Evolutionary conservation across 2,888 invertebrate genomes (phyloP), one percentile per base, ranked within the genome.

Genomic region (Macaria notata): DNA sequence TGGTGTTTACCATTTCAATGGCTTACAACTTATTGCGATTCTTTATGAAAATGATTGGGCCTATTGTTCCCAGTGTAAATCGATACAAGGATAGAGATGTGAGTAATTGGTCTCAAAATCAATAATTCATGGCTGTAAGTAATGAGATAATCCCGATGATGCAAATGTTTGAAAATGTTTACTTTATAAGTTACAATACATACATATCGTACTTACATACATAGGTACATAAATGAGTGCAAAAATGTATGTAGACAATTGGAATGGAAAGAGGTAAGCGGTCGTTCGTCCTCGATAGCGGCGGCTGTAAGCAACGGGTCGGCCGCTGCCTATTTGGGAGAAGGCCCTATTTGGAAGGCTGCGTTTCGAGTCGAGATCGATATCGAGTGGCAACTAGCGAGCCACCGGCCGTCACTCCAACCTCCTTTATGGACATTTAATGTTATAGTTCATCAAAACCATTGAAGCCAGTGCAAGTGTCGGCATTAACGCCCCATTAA

Each of bases 301-400:
- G 38, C 43, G 57, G 71, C 72, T 71, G 69, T 72, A 60, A 65
- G 57, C 73, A 73, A 72, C 75, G 71, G 73, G 72, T 65, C 68
- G 75, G 71, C 73, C 79, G 77, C 75, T 85, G 81, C 91, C 91
- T 88, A 90, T 90, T 90, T 90, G 76, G 89, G 88, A 83, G 73
- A 75, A 67, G 74, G 64, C 89, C 91, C 83, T 89, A 91, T 91
- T 90, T 84, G 91, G 91, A 88, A 91, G 80, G 83, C 90, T 91
- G 89, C 77, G 78, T 73, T 80, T 81, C 88, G 81, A 85, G 86
- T 81, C 76, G 78, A 76, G 86, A 87, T 88, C 84, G 75, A 81
- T 86, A 88, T 88, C 87, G 75, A 73, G 58, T 42, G 64, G 66
- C 71, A 70, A 73, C 75, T 75, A 72, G 70, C 79, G 71, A 75